A percentile compares a stretch with the other conserved stretches of the same genome.
Evolutionary conservation across 2,113 vertebrate genomes (phyloP).

Genomic region (Ibidorhyncha struthersii): DNA sequence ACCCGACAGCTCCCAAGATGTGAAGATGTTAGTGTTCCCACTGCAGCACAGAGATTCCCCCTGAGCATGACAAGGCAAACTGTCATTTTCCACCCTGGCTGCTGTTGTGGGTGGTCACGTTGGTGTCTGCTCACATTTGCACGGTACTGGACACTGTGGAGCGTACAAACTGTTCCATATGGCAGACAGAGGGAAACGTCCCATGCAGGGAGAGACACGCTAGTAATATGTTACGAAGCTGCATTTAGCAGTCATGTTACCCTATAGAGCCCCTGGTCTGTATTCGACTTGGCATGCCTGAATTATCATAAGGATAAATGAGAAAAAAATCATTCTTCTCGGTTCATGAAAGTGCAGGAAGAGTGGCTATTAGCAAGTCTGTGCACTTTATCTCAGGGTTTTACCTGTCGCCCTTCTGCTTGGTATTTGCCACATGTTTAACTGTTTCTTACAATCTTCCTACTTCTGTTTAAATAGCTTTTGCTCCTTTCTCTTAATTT

Average conservation of each 20-base stretch:
- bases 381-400: not conserved
- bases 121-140: not conserved
- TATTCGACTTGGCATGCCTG: not conserved
- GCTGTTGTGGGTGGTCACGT: not conserved
- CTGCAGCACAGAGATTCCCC: not conserved
- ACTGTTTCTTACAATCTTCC: not conserved
- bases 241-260: not conserved
- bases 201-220: rapidly evolving
- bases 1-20: not conserved
- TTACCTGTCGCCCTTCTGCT: not conserved
- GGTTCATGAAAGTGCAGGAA: not conserved
- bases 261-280: not conserved
- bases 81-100: not conserved
- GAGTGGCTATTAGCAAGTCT: not conserved
- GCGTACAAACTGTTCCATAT: not conserved
- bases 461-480: not conserved
- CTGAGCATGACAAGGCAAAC: not conserved
- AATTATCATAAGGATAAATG: not conserved
- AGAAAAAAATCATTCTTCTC: not conserved
- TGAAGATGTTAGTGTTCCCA: not conserved
- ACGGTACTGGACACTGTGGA: not conserved
- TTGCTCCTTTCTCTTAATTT: not conserved
- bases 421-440: not conserved
- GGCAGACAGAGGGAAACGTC: not conserved
- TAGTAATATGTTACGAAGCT: not conserved